A percentile compares a stretch with the other conserved stretches of the same genome.
Conservation (phyloP, 2,797 vertebrate species). For the Aythya fuligula region DNA sequence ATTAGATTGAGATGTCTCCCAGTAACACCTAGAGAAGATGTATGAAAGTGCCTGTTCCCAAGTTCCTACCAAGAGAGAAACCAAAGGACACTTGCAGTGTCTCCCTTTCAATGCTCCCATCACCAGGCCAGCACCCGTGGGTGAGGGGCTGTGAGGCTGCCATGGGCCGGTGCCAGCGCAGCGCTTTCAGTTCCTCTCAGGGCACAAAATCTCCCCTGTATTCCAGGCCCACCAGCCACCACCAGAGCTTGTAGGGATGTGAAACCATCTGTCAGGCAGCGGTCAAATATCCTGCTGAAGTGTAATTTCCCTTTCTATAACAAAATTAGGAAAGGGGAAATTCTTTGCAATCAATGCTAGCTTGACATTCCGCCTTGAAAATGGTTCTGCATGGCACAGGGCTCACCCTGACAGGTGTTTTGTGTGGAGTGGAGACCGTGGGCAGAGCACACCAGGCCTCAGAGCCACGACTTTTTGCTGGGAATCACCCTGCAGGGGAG, state of each 20-base stretch:
- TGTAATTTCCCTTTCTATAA: not conserved
- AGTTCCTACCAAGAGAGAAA: not conserved
- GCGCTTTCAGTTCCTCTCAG: not conserved
- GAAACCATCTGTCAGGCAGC: rapidly evolving
- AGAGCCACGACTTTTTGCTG: not conserved
- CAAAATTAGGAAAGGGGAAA: not conserved
- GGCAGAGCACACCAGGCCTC: not conserved
- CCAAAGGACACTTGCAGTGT: not conserved
- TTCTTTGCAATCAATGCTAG: rapidly evolving
- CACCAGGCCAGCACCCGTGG: rapidly evolving
- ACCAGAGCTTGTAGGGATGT: rapidly evolving
- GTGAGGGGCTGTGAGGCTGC: not conserved
- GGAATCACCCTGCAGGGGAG: not conserved
- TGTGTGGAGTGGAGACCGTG: rapidly evolving
- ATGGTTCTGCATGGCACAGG: not conserved
- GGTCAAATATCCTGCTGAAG: not conserved
- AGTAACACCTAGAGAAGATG: rapidly evolving
- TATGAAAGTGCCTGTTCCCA: not conserved
- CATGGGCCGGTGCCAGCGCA: not conserved
- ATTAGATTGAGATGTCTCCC: not conserved
- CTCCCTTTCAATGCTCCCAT: rapidly evolving
- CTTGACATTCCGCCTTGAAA: not conserved
- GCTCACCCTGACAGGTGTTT: not conserved
- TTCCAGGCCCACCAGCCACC: not conserved
- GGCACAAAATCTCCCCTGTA: rapidly evolving